A percentile compares a stretch with the other conserved stretches of the same genome.
phyloP scores from a whole-genome alignment of 2,888 invertebrate genomes.

The Heliconius charithonia region DNA sequence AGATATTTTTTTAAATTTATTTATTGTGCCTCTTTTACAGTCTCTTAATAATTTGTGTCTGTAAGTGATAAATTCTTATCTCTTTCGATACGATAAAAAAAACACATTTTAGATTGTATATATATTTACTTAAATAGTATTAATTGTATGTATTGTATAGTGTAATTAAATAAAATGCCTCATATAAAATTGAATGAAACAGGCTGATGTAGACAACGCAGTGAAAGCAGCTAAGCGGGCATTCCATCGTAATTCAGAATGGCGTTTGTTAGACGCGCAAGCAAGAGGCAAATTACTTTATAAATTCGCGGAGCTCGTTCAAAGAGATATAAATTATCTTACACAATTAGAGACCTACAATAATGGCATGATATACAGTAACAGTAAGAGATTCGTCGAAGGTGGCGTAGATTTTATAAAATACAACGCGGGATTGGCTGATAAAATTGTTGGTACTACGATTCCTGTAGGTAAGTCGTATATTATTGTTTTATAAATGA shows the following conservation, averaged over 20 bases:
- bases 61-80: too few species aligned
- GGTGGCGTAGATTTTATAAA: slow-evolving; percentile 81
- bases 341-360: slow-evolving; percentile 94
- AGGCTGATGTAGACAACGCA: slow-evolving; percentile 89
- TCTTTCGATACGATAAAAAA: too few species aligned
- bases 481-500: background rate
- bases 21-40: too few species aligned
- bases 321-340: slow-evolving; percentile 88
- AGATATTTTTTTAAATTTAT: too few species aligned
- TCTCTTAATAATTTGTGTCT: too few species aligned
- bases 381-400: slow-evolving; percentile 83
- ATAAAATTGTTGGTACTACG: slow-evolving; percentile 91
- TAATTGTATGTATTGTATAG: too few species aligned
- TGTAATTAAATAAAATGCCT: background rate
- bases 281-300: slow-evolving; percentile 88
- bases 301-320: slow-evolving; percentile 90
- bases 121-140: too few species aligned
- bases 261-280: slow-evolving; percentile 93
- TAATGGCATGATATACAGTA: slow-evolving; percentile 92
- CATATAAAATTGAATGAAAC: slow-evolving; percentile 8
- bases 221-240: slow-evolving; percentile 89
- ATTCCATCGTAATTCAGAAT: slow-evolving; percentile 87
- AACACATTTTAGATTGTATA: too few species aligned
- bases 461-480: slow-evolving; percentile 80
- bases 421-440: slow-evolving; percentile 94